Percentiles rank a stretch among this genome's conserved stretches.
Conservation (phyloP, 2,113 vertebrate species). For the Bombycilla garrulus region DNA sequence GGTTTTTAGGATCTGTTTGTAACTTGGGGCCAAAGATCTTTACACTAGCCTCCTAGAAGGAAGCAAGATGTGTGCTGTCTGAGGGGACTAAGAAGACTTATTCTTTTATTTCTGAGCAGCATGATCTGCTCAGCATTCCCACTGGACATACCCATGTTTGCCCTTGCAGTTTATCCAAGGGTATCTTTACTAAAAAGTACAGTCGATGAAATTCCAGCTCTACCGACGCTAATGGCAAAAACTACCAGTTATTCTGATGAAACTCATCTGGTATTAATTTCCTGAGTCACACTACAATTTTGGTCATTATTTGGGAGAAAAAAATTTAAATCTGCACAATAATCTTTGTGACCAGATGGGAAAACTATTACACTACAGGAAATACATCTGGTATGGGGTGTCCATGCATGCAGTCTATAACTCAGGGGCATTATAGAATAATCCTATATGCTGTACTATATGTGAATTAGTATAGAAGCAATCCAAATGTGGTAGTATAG, state of each 20-base stretch:
- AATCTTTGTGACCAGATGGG: neutral
- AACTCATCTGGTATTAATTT: neutral
- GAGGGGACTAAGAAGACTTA: neutral
- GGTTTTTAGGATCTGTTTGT: neutral
- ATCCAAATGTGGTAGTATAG: neutral
- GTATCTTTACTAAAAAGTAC: neutral
- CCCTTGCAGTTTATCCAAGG: neutral
- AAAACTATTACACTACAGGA: neutral
- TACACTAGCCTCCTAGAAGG: neutral
- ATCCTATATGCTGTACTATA: neutral
- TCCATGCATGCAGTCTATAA: neutral
- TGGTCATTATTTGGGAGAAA: neutral
- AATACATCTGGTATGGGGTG: neutral
- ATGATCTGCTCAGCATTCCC: neutral
- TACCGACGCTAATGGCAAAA: neutral
- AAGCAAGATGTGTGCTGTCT: neutral
- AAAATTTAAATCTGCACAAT: neutral
- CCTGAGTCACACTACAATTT: neutral
- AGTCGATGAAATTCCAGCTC: neutral
- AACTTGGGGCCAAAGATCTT: neutral
- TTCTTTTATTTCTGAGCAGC: neutral
- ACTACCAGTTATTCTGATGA: neutral
- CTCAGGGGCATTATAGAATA: neutral
- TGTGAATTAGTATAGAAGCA: neutral
- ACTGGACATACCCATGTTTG: neutral